A percentile compares a stretch with the other conserved stretches of the same genome.
phyloP scores from a whole-genome alignment of 2,888 invertebrate genomes.

The Antitype chi region DNA sequence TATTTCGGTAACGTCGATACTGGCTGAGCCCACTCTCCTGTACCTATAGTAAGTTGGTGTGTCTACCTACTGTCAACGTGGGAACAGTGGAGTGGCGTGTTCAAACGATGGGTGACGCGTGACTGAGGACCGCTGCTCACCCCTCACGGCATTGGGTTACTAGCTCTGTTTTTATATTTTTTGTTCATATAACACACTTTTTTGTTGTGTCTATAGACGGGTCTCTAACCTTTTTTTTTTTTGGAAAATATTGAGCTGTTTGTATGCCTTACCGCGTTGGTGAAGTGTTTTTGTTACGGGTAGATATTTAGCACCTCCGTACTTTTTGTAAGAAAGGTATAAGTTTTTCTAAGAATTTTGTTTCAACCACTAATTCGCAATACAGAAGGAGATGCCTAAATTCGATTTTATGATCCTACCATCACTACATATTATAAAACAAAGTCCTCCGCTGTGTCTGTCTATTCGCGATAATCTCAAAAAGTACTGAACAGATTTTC shows the following conservation, averaged over 20 bases:
- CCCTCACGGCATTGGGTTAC: conserved; percentile 56
- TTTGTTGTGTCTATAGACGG: conserved; percentile 14
- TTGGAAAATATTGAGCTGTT: conserved; percentile 35
- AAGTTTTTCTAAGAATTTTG: background rate
- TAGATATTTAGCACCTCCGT: background rate
- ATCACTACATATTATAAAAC: background rate
- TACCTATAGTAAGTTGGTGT: conserved; percentile 18
- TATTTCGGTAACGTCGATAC: conserved; percentile 50
- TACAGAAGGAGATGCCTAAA: background rate
- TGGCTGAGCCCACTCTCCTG: background rate
- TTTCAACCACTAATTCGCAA: background rate
- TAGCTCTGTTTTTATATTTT: conserved; percentile 53
- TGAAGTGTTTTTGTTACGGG: conserved; percentile 4
- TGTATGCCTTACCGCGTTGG: conserved; percentile 14
- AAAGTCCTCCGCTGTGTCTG: too few relatives aligned
- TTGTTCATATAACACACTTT: conserved; percentile 37
- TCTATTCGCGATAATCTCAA: too few relatives aligned
- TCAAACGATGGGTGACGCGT: conserved; percentile 59
- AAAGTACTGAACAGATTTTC: too few relatives aligned
- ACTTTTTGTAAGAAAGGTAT: background rate
- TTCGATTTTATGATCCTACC: background rate
- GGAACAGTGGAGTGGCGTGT: conserved; percentile 50
- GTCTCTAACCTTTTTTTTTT: background rate
- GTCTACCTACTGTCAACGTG: conserved; percentile 43
- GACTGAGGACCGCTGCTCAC: conserved; percentile 65